These are phyloP conservation scores for Taenioides sp. DNA, from an alignment of 2,797 vertebrate species.

Conservation along the genomic window DNA sequence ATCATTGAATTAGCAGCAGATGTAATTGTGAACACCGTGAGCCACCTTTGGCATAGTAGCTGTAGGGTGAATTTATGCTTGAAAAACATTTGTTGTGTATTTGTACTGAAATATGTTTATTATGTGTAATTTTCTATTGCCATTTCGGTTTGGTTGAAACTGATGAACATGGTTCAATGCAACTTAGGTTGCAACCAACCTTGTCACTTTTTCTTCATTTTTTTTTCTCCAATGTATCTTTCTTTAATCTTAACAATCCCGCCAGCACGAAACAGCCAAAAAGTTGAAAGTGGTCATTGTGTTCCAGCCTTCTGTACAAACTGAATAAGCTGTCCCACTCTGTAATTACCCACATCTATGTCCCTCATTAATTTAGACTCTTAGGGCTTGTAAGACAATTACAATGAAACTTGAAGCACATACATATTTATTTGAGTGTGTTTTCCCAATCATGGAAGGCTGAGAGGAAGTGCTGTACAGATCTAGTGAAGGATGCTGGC, in stretches of 20 bases:
- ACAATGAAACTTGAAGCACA: slow-evolving; percentile 51
- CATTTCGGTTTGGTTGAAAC: slow-evolving; percentile 44
- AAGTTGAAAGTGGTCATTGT: slow-evolving; percentile 16
- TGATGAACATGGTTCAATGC: slow-evolving; percentile 37
- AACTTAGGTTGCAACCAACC: slow-evolving; percentile 20
- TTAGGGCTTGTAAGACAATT: slow-evolving; percentile 33
- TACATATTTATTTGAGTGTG: slow-evolving; percentile 23
- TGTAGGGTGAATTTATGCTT: slow-evolving; percentile 63
- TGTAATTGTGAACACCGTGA: slow-evolving; percentile 64
- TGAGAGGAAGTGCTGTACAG: slow-evolving; percentile 59
- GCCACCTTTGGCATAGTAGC: slow-evolving; percentile 66
- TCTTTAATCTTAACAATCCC: slow-evolving; percentile 26
- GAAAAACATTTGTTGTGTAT: slow-evolving; percentile 69
- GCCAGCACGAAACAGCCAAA: slow-evolving; percentile 23
- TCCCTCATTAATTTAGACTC: slow-evolving; percentile 29
- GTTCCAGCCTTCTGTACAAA: slow-evolving; percentile 21
- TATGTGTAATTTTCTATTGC: slow-evolving; percentile 53
- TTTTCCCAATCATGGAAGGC: slow-evolving; percentile 24
- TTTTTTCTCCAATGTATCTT: slow-evolving; percentile 32
- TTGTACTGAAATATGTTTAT: slow-evolving; percentile 65
- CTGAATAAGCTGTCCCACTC: slow-evolving; percentile 31
- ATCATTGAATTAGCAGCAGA: slow-evolving; percentile 57
- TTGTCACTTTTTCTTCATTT: slow-evolving; percentile 26
- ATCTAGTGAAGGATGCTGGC: slow-evolving; percentile 54
- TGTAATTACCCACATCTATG: slow-evolving; percentile 23